Evolutionary conservation across 2,797 vertebrate genomes (phyloP).

Genomic region (Balearica regulorum): DNA sequence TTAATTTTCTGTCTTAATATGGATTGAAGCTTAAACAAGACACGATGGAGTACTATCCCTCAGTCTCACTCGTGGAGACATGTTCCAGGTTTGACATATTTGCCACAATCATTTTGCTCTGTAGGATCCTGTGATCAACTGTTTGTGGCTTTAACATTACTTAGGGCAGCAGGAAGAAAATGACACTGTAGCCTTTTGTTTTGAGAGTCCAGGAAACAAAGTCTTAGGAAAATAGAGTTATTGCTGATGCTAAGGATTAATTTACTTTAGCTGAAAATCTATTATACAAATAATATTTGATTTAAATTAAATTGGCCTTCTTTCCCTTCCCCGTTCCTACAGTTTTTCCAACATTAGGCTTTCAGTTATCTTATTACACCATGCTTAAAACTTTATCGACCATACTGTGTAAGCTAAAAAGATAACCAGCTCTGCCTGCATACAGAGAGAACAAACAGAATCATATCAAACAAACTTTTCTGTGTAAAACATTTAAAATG

Average conservation of each 20-base stretch:
- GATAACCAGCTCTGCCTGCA: not conserved
- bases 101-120: not conserved
- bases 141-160: not conserved
- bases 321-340: not conserved
- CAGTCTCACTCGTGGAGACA: not conserved
- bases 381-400: not conserved
- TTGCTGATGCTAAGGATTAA: not conserved
- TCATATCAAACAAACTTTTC: not conserved
- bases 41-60: not conserved
- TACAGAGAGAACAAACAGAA: not conserved
- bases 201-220: slow-evolving; percentile 9
- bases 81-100: not conserved
- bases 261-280: slow-evolving; percentile 16
- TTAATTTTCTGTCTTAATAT: not conserved
- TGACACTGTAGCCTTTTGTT: not conserved
- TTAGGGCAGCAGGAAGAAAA: slow-evolving; percentile 21
- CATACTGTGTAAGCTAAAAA: not conserved
- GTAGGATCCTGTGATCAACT: not conserved
- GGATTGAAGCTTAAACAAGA: not conserved
- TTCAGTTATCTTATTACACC: slow-evolving; percentile 1
- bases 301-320: not conserved
- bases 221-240: not conserved
- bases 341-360: not conserved
- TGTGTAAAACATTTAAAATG: not conserved
- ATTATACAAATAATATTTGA: not conserved